Conservation (phyloP, 2,888 invertebrate genomes). For the Campoplex nolae region DNA sequence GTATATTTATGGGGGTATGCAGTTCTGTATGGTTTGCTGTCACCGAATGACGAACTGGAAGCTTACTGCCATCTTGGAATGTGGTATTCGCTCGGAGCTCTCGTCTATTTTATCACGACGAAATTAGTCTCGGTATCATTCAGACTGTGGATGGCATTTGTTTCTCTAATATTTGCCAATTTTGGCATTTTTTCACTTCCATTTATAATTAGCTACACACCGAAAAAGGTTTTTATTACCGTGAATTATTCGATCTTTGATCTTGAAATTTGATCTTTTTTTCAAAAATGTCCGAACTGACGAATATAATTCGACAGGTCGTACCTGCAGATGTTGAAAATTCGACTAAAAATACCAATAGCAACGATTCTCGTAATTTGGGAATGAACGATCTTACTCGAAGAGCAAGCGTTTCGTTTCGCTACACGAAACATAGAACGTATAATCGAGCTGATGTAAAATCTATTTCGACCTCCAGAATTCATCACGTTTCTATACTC, state of each 20-base stretch:
- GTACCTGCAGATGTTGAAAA: constrained; percentile 29
- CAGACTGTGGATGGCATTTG: constrained; percentile 58
- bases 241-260: no score
- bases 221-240: constrained; percentile 49
- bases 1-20: neutral
- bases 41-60: constrained; percentile 57
- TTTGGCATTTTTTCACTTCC: constrained; percentile 54
- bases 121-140: constrained; percentile 48
- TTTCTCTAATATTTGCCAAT: constrained; percentile 24
- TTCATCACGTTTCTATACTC: constrained; percentile 60
- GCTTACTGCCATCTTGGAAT: constrained; percentile 65
- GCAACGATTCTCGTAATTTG: neutral
- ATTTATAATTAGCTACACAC: constrained; percentile 39
- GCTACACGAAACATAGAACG: constrained; percentile 1
- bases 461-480: constrained; percentile 59
- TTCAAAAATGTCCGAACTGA: neutral
- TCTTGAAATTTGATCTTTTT: no score
- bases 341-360: constrained; percentile 10
- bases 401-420: constrained; percentile 36
- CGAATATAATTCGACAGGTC: constrained; percentile 16
- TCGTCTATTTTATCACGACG: constrained; percentile 41
- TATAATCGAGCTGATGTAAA: constrained; percentile 58
- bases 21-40: constrained; percentile 62
- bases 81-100: constrained; percentile 61
- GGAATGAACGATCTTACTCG: constrained; percentile 3